Conservation (phyloP, 2,888 invertebrate genomes). For the Conops quadrifasciatus region DNA sequence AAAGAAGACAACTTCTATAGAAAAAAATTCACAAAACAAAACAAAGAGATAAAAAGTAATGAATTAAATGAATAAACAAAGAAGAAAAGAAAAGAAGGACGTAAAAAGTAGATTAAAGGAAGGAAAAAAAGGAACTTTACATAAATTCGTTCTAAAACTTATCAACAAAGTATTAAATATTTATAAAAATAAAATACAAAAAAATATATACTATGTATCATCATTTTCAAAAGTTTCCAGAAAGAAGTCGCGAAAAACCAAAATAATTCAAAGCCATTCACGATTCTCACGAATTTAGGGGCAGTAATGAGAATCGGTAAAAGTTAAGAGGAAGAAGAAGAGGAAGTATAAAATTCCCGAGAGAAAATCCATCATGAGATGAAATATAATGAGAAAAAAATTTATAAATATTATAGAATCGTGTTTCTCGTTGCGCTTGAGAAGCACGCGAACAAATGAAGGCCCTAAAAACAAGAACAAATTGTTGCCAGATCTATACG, state of each 20-base stretch:
- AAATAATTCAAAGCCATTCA: too few relatives aligned
- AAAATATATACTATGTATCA: background rate
- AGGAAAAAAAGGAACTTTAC: slow-evolving; percentile 14
- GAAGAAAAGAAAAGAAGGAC: slow-evolving; percentile 8
- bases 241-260: too few relatives aligned
- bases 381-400: too few relatives aligned
- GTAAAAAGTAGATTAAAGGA: slow-evolving; percentile 7
- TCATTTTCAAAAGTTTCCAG: too few relatives aligned
- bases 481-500: background rate
- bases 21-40: slow-evolving; percentile 14
- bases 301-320: too few relatives aligned
- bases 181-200: background rate
- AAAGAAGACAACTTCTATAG: slow-evolving; percentile 8
- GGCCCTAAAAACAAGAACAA: background rate
- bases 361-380: too few relatives aligned
- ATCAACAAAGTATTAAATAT: background rate
- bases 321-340: too few relatives aligned
- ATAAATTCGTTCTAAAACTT: background rate
- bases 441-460: background rate
- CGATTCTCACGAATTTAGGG: too few relatives aligned
- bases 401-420: too few relatives aligned
- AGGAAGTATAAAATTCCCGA: too few relatives aligned
- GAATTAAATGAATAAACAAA: slow-evolving; percentile 1
- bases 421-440: background rate
- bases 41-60: background rate